phyloP scores from a whole-genome alignment of 2,797 vertebrate genomes.

The Leontopithecus rosalia region DNA sequence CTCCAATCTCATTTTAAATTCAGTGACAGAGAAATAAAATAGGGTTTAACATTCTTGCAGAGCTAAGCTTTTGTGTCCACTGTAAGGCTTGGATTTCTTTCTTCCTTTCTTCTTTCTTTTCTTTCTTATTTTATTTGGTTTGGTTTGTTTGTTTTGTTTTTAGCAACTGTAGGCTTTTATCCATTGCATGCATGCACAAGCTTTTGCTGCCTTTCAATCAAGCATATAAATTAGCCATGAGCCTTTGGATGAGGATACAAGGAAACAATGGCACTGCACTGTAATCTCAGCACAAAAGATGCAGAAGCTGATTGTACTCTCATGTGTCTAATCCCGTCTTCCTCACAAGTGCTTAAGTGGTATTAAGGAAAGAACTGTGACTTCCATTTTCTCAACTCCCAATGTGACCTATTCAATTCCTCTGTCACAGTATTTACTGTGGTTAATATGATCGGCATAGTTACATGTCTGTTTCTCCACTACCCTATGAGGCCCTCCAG shows the following conservation, averaged over 20 bases:
- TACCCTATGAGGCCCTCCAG: not conserved
- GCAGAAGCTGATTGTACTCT: slow-evolving; percentile 31
- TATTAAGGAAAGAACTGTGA: slow-evolving; percentile 53
- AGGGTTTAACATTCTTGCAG: slow-evolving; percentile 69
- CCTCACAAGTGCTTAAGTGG: slow-evolving; percentile 48
- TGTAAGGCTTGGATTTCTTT: slow-evolving; percentile 16
- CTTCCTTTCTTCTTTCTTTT: slow-evolving; percentile 16
- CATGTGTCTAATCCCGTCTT: slow-evolving; percentile 50
- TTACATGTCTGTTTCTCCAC: not conserved
- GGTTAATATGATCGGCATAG: not conserved
- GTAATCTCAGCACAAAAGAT: slow-evolving; percentile 54
- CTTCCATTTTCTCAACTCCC: slow-evolving; percentile 29
- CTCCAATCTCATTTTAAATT: slow-evolving; percentile 73
- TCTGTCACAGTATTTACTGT: not conserved
- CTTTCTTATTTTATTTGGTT: not conserved
- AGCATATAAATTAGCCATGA: slow-evolving; percentile 59
- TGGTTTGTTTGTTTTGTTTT: slow-evolving; percentile 59
- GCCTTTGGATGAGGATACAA: slow-evolving; percentile 60
- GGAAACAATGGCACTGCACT: slow-evolving; percentile 37
- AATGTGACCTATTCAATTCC: not conserved
- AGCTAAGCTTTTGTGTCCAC: slow-evolving; percentile 58
- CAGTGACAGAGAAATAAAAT: slow-evolving; percentile 51
- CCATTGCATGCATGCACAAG: not conserved
- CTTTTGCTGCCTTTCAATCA: slow-evolving; percentile 54
- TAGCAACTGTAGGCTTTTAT: slow-evolving; percentile 16